These are phyloP conservation scores for Sminthurinus aureus DNA, from an alignment of 2,888 invertebrate species.

Conservation along the genomic window DNA sequence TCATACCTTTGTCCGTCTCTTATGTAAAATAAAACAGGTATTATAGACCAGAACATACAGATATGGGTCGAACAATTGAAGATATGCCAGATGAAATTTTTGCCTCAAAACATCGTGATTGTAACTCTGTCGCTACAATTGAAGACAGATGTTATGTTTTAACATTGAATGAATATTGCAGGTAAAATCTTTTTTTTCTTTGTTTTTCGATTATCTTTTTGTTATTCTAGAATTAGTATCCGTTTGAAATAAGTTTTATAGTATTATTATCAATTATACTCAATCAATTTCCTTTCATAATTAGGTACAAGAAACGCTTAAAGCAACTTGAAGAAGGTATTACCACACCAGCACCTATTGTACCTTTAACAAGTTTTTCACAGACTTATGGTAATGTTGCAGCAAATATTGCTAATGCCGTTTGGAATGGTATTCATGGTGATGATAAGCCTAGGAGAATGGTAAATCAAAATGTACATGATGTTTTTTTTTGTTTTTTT, in stretches of 20 bases:
- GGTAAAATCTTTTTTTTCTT: constrained; percentile 68
- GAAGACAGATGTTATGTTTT: constrained; percentile 98
- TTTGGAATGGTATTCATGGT: constrained; percentile 52
- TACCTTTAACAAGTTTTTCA: constrained; percentile 67
- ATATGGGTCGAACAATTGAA: constrained; percentile 79
- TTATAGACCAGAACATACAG: constrained; percentile 96
- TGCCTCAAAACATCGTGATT: constrained; percentile 93
- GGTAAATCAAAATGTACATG: no score
- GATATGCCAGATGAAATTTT: constrained; percentile 93
- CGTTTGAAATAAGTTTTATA: no score
- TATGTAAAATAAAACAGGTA: constrained; percentile 70
- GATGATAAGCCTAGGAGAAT: constrained; percentile 5
- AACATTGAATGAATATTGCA: constrained; percentile 95
- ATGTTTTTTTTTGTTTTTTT: no score
- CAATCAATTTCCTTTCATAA: constrained; percentile 9
- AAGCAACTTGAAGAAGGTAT: constrained; percentile 81
- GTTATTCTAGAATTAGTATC: neutral
- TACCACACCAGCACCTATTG: constrained; percentile 74
- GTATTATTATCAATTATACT: no score
- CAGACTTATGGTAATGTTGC: constrained; percentile 50
- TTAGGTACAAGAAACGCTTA: constrained; percentile 84
- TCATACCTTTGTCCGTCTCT: neutral
- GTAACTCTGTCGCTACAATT: constrained; percentile 95
- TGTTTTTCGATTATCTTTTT: neutral
- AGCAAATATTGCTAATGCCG: constrained; percentile 55